phyloP scores from a whole-genome alignment of 2,888 invertebrate genomes.

The Eumerus sabulonum region DNA sequence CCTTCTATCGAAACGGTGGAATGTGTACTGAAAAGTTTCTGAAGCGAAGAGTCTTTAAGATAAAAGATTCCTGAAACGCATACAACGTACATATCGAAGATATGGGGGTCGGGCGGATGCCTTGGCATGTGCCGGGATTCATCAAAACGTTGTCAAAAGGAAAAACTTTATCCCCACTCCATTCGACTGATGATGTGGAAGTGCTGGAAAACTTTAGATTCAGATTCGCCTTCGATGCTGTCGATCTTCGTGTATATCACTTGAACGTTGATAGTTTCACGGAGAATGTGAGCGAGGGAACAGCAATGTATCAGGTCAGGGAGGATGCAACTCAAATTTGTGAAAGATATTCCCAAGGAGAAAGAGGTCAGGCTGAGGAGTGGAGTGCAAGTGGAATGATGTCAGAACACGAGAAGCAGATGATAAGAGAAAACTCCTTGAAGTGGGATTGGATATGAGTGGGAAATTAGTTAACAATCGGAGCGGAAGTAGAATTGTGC shows the following conservation, averaged over 20 bases:
- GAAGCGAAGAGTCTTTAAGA: constrained; percentile 52
- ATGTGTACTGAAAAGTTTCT: constrained; percentile 46
- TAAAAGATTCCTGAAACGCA: constrained; percentile 13
- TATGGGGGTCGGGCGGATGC: constrained; percentile 22
- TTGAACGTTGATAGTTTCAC: constrained; percentile 29
- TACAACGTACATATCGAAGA: too few species aligned
- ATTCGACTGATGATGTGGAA: constrained; percentile 58
- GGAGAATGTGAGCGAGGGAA: too few species aligned
- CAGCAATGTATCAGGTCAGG: too few species aligned
- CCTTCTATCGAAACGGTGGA: constrained; percentile 35
- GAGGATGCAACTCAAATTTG: too few species aligned
- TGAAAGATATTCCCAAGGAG: too few species aligned
- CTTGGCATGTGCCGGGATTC: constrained; percentile 59
- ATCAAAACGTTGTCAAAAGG: constrained; percentile 53
- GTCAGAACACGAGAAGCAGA: too few species aligned
- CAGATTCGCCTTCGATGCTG: constrained; percentile 39
- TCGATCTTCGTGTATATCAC: constrained; percentile 41
- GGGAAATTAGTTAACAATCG: too few species aligned
- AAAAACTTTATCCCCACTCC: constrained; percentile 51
- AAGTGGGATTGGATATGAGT: too few species aligned
- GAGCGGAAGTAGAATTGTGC: too few species aligned
- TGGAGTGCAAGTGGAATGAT: too few species aligned
- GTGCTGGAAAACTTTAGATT: constrained; percentile 48
- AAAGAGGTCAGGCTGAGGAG: too few species aligned
- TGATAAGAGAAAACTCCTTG: too few species aligned